Base-by-base conservation (phyloP, 2,113 vertebrate species). In the Spilogale gracilis region DNA sequence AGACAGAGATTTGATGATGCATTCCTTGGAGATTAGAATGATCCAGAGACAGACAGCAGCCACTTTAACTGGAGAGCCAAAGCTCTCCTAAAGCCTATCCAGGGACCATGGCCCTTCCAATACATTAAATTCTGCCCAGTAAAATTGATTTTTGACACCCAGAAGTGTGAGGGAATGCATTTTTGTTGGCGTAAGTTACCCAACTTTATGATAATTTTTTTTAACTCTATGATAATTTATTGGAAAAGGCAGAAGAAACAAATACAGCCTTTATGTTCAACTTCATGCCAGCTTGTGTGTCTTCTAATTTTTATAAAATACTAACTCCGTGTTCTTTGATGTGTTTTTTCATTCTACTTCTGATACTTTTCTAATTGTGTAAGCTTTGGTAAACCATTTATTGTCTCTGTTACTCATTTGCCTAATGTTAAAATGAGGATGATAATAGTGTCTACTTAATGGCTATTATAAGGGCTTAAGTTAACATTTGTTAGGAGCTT, bases 291-390 rank as follows among this genome's bases (percentile, higher is more conserved):
- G 14, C 58, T 86, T 74, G 23, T 83, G 8, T 76, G 61, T 79
- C 25, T 94, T 89, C 17, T 80, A 74, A 69, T 88, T 95, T 89
- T 14, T 50, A 90, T 60, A 18, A n/a, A 25, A 18, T 38, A 96
- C 7, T 27, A 89, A 92, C 0, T 32, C n/a, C 8, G 16, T 30
- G 48, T 63, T 30, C 27, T 87, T 50, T 76, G 6, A 1, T 52
- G 38, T 52, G 45, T 4, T 83, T 87, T 83, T 65, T 76, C 12
- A 87, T 71, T 21, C 69, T 83, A 30, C 20, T 27, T 71, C 38
- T 87, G 43, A 91, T 21, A 20, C 14, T 56, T 92, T 82, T 58
- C 11, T 82, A 69, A 9, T 4, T 52, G 21, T 60, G 9, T 76
- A 84, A 85, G 48, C 4, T n/a, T 61, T 23, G 21, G 25, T 32